Evolutionary conservation across 2,888 invertebrate genomes (phyloP), one percentile per base, ranked within the genome.

Genomic region (Caenorhabditis japonica): DNA sequence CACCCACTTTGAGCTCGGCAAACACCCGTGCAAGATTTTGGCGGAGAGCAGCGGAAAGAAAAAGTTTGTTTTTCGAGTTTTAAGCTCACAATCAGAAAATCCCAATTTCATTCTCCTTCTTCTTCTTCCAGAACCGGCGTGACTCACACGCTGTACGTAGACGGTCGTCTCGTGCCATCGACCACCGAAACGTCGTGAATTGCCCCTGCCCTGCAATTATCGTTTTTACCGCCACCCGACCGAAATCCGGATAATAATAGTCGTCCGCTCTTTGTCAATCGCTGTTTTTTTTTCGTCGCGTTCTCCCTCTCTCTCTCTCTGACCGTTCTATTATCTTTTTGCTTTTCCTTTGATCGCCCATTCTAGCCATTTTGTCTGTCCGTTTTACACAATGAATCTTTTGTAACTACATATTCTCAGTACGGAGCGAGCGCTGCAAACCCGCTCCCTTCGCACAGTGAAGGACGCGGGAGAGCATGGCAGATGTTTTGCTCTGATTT

Each of bases 1-100:
- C 88, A 94, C 93, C 53, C 91, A 91, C 78, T 94, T 95, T 87
- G 88, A 90, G 49, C 88, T 93, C 10, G 91, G 90, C 3, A 82
- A 82, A 10, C 83, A 83, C 27, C 83, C 87, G 21, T 85, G 88
- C 46, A 76, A 70, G 23, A 79, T 81, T 23, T 36, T 51, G 0
- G 73, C 79, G 7, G 51, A 55, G 19, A 72, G 76, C 46, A 77
- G 77, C 46, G 77, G 80, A 46, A 72, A 75, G 46, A 76, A 69
- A 34, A 77, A 76, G 87, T 17, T 47, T 2, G 66, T 7, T 12
- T 2, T 13, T 10, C 39, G 7, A 5, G 10, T 21, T 19, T 25
- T 13, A 21, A 17, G 12, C 4, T 13, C 4, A n/a, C n/a, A 17
- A 1, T 30, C 13, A 27, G n/a, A n/a, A 33, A 27, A 34, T 17